phyloP scores from a whole-genome alignment of 2,113 vertebrate genomes.

The Rhinoptilus africanus region DNA sequence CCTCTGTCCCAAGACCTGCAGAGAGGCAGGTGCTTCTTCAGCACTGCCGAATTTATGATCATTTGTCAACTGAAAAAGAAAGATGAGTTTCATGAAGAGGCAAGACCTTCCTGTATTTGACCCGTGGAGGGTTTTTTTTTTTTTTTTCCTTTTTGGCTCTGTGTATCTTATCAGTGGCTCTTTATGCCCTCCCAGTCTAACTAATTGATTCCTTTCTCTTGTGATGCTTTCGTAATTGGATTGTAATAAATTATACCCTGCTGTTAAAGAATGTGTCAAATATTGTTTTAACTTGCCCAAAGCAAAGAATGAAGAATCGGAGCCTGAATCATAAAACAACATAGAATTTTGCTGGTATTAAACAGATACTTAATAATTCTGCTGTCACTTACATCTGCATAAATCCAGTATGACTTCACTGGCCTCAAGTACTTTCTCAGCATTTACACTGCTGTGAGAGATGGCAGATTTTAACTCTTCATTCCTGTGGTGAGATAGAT shows the following conservation, averaged over 20 bases:
- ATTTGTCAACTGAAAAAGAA: conserved; percentile 16
- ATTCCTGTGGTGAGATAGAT: conserved; percentile 37
- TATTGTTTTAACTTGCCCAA: conserved; percentile 46
- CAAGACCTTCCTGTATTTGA: background rate
- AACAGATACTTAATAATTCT: conserved; percentile 15
- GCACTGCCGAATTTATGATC: background rate
- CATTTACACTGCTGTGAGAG: conserved; percentile 20
- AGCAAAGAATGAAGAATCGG: background rate
- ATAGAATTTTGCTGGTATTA: background rate
- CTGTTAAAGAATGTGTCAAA: conserved; percentile 26
- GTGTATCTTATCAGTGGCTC: background rate
- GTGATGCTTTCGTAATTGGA: background rate
- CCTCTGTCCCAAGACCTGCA: background rate
- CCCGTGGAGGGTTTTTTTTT: background rate
- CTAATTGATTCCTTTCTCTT: conserved; percentile 40
- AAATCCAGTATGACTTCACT: background rate
- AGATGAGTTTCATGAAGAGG: background rate
- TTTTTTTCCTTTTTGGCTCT: background rate
- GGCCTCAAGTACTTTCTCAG: conserved; percentile 43
- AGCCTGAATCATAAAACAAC: background rate
- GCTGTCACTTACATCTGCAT: conserved; percentile 16
- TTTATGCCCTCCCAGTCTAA: background rate
- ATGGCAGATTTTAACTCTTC: conserved; percentile 42
- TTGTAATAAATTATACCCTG: conserved; percentile 27
- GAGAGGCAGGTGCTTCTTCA: conserved; percentile 9